A percentile compares a stretch with the other conserved stretches of the same genome.
phyloP scores from a whole-genome alignment of 2,113 vertebrate species.

The Malurus alboscapulatus region DNA sequence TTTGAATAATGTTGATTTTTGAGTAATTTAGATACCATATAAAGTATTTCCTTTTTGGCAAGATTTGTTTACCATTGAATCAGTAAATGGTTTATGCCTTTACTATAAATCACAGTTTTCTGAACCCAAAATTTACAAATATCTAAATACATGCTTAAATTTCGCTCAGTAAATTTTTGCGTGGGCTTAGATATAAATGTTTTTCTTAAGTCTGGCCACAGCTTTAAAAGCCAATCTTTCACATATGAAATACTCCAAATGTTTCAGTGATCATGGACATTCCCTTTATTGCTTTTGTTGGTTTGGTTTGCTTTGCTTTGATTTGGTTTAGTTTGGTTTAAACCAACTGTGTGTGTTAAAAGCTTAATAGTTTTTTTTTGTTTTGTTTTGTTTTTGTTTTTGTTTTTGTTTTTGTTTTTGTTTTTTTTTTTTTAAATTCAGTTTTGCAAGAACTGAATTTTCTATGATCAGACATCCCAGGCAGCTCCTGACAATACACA shows the following conservation, averaged over 20 bases:
- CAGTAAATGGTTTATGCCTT: not conserved
- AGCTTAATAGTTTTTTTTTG: not conserved
- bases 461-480: not conserved
- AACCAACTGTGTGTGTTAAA: not conserved
- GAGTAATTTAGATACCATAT: not conserved
- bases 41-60: not conserved
- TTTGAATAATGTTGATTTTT: not conserved
- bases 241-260: not conserved
- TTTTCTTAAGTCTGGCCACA: not conserved
- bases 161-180: not conserved
- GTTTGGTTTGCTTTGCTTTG: no score
- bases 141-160: no score
- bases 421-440: no score
- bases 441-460: not conserved
- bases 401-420: no score
- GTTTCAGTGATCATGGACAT: not conserved
- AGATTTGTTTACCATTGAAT: not conserved
- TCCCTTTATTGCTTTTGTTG: not conserved
- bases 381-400: no score
- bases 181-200: not conserved
- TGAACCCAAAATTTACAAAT: not conserved
- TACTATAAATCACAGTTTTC: not conserved
- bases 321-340: not conserved
- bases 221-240: not conserved
- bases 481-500: not conserved